phyloP scores from a whole-genome alignment of 2,113 vertebrate species.

The Bubo scandiacus region DNA sequence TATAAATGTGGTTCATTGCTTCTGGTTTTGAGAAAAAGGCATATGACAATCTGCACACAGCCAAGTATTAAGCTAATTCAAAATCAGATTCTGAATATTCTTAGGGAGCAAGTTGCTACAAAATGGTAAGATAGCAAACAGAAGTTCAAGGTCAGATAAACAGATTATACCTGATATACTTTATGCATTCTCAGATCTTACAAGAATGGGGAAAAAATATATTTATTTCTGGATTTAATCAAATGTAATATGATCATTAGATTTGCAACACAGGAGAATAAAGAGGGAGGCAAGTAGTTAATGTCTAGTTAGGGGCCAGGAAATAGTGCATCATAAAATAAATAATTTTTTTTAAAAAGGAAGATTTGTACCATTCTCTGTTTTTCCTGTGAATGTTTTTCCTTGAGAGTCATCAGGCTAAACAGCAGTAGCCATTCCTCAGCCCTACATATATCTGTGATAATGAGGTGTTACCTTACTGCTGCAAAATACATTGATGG shows the following conservation, averaged over 20 bases:
- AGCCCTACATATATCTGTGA: not conserved
- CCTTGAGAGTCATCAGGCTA: not conserved
- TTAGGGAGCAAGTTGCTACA: not conserved
- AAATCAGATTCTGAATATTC: not conserved
- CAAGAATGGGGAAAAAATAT: not conserved
- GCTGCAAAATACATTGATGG: not conserved
- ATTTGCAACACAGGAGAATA: not conserved
- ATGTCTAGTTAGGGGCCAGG: not conserved
- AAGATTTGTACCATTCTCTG: not conserved
- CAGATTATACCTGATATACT: not conserved
- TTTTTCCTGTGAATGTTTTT: not conserved
- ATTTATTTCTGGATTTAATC: not conserved
- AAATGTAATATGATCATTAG: not conserved
- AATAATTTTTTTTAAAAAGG: not conserved
- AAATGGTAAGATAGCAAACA: not conserved
- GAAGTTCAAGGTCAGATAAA: not conserved
- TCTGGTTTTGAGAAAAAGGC: not conserved
- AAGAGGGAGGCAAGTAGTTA: not conserved
- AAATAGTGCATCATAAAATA: not conserved
- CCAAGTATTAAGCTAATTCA: not conserved
- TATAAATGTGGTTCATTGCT: not conserved
- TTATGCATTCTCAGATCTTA: not conserved
- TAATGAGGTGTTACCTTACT: not conserved
- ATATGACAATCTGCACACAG: not conserved
- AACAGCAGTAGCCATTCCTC: not conserved